These are phyloP conservation scores for Xestia sexstrigata DNA, from an alignment of 2,888 invertebrate species.

Conservation along the genomic window DNA sequence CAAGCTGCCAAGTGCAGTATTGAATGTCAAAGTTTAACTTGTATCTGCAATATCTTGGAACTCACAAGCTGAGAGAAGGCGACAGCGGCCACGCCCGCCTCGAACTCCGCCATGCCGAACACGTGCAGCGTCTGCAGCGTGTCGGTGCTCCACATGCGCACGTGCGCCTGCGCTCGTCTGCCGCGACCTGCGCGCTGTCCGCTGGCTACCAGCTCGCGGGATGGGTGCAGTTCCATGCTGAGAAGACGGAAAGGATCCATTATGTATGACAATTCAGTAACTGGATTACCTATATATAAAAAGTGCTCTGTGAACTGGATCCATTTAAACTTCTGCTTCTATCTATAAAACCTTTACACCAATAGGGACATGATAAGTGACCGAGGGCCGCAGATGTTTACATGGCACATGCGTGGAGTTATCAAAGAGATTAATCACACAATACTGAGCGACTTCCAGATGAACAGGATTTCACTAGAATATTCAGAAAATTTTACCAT, in stretches of 20 bases:
- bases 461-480: not conserved
- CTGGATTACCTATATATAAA: no score
- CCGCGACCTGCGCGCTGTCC: conserved; percentile 96
- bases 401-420: not conserved
- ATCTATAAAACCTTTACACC: not conserved
- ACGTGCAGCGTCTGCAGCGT: conserved; percentile 96
- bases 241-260: fast-evolving
- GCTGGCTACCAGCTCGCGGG: conserved; percentile 96
- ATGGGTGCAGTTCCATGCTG: conserved; percentile 97
- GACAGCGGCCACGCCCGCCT: conserved; percentile 96
- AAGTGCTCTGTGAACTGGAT: no score
- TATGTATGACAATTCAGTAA: no score
- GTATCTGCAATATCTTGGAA: not conserved
- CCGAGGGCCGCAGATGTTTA: not conserved
- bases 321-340: no score
- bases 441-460: not conserved
- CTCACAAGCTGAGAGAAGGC: conserved; percentile 96
- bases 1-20: not conserved
- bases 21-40: not conserved
- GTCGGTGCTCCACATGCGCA: conserved; percentile 98
- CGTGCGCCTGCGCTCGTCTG: conserved; percentile 96
- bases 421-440: not conserved
- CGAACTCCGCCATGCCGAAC: conserved; percentile 97
- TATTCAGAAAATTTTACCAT: not conserved
- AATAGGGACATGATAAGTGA: no score